A percentile compares a stretch with the other conserved stretches of the same genome.
phyloP scores from a whole-genome alignment of 2,113 vertebrate species.

The Hypocryptadius cinnamomeus region DNA sequence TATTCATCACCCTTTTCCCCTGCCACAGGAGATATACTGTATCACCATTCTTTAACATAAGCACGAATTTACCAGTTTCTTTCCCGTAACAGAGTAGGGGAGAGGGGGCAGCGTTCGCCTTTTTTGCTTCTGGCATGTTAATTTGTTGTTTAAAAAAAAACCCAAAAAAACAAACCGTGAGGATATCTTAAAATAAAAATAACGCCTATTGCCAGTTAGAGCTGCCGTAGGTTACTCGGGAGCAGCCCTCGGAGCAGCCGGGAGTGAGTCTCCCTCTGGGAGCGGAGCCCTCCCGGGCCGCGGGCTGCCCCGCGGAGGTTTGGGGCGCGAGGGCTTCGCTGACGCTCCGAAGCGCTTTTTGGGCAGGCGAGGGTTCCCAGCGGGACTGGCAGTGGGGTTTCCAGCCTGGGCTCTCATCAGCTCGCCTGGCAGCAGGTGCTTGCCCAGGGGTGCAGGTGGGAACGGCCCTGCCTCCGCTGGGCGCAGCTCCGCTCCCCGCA shows the following conservation, averaged over 20 bases:
- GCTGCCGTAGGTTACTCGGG: background rate
- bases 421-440: slow-evolving; percentile 2
- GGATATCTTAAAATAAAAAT: background rate
- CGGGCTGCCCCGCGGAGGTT: background rate
- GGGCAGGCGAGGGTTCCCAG: background rate
- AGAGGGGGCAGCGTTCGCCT: background rate
- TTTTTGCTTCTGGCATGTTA: background rate
- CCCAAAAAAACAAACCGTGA: background rate
- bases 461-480: background rate
- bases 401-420: background rate
- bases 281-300: background rate
- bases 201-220: background rate
- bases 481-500: background rate
- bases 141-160: background rate
- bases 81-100: background rate
- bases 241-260: background rate
- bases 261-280: background rate
- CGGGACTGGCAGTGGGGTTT: background rate
- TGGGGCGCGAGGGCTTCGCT: background rate
- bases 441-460: background rate
- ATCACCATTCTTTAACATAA: background rate
- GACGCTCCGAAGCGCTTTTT: background rate
- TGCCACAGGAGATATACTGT: background rate
- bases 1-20: background rate
- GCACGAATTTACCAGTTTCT: background rate